These are phyloP conservation scores for Harlomillsia oculata DNA, from an alignment of 1,140 invertebrate species.

Conservation along the genomic window DNA sequence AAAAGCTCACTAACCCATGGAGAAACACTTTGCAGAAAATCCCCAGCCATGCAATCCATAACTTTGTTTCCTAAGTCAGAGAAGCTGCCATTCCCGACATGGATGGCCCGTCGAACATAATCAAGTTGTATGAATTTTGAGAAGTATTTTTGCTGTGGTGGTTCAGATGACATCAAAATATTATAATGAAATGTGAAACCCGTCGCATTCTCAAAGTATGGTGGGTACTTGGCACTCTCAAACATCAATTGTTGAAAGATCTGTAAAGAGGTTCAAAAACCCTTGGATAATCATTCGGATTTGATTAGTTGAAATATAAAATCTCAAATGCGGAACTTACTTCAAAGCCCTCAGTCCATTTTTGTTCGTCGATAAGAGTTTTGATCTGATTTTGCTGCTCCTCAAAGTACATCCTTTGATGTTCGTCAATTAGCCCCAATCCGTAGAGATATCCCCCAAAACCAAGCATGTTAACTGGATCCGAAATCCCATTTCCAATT, in stretches of 20 bases:
- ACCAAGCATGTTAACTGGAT: conserved; percentile 43
- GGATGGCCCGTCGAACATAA: conserved; percentile 56
- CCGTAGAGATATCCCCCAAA: conserved; percentile 46
- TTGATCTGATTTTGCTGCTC: conserved; percentile 37
- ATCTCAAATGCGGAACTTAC: conserved; percentile 35
- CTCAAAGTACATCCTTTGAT: conserved; percentile 39
- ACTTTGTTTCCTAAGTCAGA: conserved; percentile 42
- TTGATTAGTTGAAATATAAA: too few species aligned
- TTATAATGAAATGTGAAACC: conserved; percentile 72
- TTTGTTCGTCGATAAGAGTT: conserved; percentile 38
- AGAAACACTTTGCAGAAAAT: conserved; percentile 73
- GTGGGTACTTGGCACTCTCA: too few species aligned
- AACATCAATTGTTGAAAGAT: too few species aligned
- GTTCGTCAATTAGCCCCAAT: conserved; percentile 44
- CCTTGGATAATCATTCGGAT: too few species aligned
- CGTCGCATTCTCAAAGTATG: conserved; percentile 65
- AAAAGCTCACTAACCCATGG: conserved; percentile 60
- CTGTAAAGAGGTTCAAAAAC: too few species aligned
- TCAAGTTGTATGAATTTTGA: conserved; percentile 39
- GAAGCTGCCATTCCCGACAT: conserved; percentile 69
- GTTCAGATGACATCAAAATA: conserved; percentile 53
- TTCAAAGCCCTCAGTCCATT: conserved; percentile 38
- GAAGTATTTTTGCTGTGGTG: conserved; percentile 42
- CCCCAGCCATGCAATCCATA: conserved; percentile 50
- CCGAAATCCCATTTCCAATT: conserved; percentile 46